Percentiles rank a stretch among this genome's conserved stretches.
These are phyloP conservation scores for Planiliza haematocheilus DNA, from an alignment of 2,113 vertebrate species.

Conservation along the genomic window DNA sequence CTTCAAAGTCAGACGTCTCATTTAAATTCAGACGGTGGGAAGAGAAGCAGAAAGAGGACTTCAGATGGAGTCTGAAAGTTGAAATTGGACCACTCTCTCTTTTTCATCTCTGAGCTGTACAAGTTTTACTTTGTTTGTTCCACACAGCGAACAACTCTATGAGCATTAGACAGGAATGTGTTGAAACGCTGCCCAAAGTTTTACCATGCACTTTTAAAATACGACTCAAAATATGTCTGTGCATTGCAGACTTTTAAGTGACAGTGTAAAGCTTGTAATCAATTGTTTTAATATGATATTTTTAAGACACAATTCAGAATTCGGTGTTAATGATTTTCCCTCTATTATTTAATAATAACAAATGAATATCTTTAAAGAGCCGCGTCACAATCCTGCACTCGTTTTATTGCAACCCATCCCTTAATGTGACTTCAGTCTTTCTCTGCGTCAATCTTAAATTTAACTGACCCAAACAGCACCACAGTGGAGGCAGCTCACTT, in stretches of 20 bases:
- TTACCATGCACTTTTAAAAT: conserved; percentile 1
- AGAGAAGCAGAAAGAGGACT: conserved; percentile 65
- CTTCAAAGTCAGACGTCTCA: conserved; percentile 83
- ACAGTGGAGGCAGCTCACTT: too few relatives aligned
- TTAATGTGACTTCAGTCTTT: not conserved
- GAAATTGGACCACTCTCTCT: conserved; percentile 65
- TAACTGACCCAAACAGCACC: too few relatives aligned
- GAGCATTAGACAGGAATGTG: conserved; percentile 5
- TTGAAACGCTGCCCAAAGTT: not conserved
- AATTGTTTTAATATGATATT: too few relatives aligned
- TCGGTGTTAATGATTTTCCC: not conserved
- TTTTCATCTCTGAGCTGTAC: conserved; percentile 11
- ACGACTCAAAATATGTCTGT: not conserved
- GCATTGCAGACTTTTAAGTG: not conserved
- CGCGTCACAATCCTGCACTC: too few relatives aligned
- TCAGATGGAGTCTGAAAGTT: conserved; percentile 76
- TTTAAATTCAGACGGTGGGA: conserved; percentile 80
- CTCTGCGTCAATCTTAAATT: too few relatives aligned
- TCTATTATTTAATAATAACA: too few relatives aligned
- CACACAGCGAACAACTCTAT: conserved; percentile 16
- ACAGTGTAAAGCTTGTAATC: not conserved
- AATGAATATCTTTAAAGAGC: too few relatives aligned
- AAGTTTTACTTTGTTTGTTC: conserved; percentile 24
- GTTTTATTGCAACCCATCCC: too few relatives aligned
- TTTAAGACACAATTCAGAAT: not conserved